Percentiles rank a stretch among this genome's conserved stretches.
Evolutionary conservation across 2,797 vertebrate species (phyloP).

Genomic region (Bradypodion ventrale): DNA sequence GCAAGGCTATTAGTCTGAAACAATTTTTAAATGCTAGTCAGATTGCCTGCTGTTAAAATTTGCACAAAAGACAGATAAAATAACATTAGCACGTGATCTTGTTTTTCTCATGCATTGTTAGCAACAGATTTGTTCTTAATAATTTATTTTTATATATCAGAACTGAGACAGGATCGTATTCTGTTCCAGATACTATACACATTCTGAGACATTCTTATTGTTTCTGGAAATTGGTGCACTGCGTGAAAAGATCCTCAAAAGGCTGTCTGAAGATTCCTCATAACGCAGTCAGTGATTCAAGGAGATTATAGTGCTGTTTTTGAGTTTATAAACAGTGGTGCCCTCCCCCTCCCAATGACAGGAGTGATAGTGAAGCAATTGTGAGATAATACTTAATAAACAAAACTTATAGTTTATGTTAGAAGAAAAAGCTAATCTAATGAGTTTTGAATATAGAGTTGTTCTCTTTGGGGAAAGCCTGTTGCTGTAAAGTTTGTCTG

Average conservation of each 20-base stretch:
- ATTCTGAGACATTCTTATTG: background rate
- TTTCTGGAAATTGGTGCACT: background rate
- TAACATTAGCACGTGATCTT: no score
- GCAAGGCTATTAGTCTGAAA: background rate
- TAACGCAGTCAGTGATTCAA: background rate
- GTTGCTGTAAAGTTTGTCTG: background rate
- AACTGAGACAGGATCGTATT: background rate
- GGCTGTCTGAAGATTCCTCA: background rate
- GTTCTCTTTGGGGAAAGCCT: no score
- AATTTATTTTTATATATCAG: background rate
- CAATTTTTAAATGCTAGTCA: background rate
- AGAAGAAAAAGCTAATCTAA: background rate
- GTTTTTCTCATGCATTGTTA: background rate
- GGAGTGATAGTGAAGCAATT: background rate
- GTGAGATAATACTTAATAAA: background rate
- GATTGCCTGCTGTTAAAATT: background rate
- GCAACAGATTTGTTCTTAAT: background rate
- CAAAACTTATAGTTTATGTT: background rate
- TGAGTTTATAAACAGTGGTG: background rate
- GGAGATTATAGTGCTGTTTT: background rate
- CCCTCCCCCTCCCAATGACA: background rate
- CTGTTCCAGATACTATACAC: background rate
- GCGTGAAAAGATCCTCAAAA: background rate
- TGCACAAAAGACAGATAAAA: background rate
- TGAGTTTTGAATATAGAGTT: no score